Percentiles rank a stretch among this genome's conserved stretches.
phyloP scores from a whole-genome alignment of 2,888 invertebrate species.

The Eupithecia subfuscata region DNA sequence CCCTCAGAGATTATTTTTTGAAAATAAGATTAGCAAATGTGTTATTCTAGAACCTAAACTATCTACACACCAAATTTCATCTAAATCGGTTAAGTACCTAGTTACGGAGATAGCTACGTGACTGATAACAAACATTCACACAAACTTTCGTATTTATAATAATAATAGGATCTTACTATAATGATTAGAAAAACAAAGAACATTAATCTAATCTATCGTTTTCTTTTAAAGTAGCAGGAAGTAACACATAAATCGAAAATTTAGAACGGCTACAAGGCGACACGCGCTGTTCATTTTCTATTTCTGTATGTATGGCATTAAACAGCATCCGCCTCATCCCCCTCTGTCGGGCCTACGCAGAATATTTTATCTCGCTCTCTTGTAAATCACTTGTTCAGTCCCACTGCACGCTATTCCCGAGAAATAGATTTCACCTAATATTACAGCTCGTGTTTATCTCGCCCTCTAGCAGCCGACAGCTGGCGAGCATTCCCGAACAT shows the following conservation, averaged over 20 bases:
- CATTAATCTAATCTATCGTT: slow-evolving; percentile 23
- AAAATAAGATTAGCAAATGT: too few species aligned
- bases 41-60: too few species aligned
- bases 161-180: too few species aligned
- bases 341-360: slow-evolving; percentile 31
- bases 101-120: too few species aligned
- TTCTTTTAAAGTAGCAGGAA: slow-evolving; percentile 59
- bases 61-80: too few species aligned
- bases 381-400: slow-evolving; percentile 39
- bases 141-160: too few species aligned
- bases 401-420: slow-evolving; percentile 42
- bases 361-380: slow-evolving; percentile 34
- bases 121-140: too few species aligned
- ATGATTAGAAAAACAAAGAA: too few species aligned
- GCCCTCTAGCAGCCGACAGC: slow-evolving; percentile 46
- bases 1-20: too few species aligned
- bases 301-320: slow-evolving; percentile 66
- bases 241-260: slow-evolving; percentile 72
- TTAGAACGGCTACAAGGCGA: slow-evolving; percentile 65
- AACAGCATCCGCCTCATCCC: slow-evolving; percentile 69
- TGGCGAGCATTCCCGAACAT: slow-evolving; percentile 65
- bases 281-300: slow-evolving; percentile 64
- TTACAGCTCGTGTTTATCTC: slow-evolving; percentile 19
- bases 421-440: slow-evolving; percentile 33
- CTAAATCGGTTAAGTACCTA: too few species aligned